These are phyloP conservation scores for Acanthopagrus latus DNA, from an alignment of 2,797 vertebrate species.

Conservation along the genomic window DNA sequence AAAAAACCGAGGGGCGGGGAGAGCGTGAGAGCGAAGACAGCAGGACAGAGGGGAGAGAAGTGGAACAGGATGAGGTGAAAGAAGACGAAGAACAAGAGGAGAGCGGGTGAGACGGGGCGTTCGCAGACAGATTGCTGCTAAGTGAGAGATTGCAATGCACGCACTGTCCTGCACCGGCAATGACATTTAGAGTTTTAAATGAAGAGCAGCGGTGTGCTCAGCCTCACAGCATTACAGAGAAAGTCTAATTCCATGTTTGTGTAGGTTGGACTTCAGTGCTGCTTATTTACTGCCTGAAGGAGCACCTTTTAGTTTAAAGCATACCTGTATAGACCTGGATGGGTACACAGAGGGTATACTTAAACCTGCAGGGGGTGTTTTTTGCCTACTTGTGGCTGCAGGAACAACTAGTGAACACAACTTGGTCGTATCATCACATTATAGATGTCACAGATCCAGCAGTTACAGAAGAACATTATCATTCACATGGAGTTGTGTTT, in stretches of 20 bases:
- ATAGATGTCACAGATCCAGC: not conserved
- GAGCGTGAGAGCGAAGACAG: slow-evolving; percentile 13
- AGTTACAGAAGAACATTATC: too few species aligned
- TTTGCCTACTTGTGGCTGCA: not conserved
- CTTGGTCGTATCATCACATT: too few species aligned
- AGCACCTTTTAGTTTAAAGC: slow-evolving; percentile 6
- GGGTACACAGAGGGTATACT: too few species aligned
- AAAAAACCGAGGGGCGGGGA: slow-evolving; percentile 8
- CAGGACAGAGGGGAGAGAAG: not conserved
- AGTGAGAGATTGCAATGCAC: slow-evolving; percentile 58
- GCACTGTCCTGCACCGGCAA: slow-evolving; percentile 29
- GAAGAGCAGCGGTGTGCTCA: slow-evolving; percentile 49
- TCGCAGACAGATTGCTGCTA: slow-evolving; percentile 49
- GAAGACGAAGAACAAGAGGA: slow-evolving; percentile 7
- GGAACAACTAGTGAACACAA: not conserved
- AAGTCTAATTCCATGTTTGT: slow-evolving; percentile 37
- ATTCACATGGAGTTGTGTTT: too few species aligned
- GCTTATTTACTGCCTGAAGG: slow-evolving; percentile 5
- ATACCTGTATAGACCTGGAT: not conserved
- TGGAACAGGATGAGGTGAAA: slow-evolving; percentile 20
- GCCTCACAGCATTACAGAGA: slow-evolving; percentile 40
- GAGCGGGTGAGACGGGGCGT: slow-evolving; percentile 27
- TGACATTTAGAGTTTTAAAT: slow-evolving; percentile 65
- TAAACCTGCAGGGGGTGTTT: not conserved
- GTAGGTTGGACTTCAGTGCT: not conserved